Conservation (phyloP, 2,113 vertebrate species). For the Plecotus auritus region DNA sequence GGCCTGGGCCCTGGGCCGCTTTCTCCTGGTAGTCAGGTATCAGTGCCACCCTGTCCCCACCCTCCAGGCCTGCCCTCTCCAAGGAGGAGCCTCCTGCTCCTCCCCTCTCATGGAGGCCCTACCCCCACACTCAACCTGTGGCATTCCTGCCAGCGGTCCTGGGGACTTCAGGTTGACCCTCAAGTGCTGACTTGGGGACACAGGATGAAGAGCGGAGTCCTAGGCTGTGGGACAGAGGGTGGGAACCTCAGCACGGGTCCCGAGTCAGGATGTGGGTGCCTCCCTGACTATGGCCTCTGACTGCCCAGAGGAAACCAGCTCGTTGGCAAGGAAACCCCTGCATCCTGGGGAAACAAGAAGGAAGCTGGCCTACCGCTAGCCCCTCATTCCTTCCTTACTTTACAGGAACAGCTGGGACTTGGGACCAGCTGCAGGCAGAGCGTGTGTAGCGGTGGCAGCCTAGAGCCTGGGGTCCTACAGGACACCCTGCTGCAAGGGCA, state of each 20-base stretch:
- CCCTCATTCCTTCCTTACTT: not conserved
- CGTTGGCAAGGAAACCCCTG: slow-evolving; percentile 67
- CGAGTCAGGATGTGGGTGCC: slow-evolving; percentile 52
- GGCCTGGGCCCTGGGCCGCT: not conserved
- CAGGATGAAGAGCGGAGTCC: not conserved
- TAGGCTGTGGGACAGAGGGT: not conserved
- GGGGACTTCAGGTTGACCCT: not conserved
- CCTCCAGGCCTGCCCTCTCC: not conserved
- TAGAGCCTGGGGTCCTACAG: not conserved
- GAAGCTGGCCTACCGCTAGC: not conserved
- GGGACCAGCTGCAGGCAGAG: rapidly evolving
- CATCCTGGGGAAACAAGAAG: slow-evolving; percentile 61
- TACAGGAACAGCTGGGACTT: not conserved
- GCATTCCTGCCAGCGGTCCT: not conserved
- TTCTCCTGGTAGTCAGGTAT: not conserved
- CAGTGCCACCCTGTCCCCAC: not conserved
- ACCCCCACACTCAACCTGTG: not conserved
- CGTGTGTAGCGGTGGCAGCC: rapidly evolving
- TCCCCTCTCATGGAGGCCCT: not conserved
- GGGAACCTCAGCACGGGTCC: not conserved
- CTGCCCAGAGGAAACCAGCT: slow-evolving; percentile 67
- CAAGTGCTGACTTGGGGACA: not conserved
- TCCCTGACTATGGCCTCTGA: slow-evolving; percentile 56
- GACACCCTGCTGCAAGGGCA: not conserved
- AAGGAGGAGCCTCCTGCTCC: not conserved